These are phyloP conservation scores for Stratiomys singularior DNA, from an alignment of 2,888 invertebrate genomes.

Conservation along the genomic window DNA sequence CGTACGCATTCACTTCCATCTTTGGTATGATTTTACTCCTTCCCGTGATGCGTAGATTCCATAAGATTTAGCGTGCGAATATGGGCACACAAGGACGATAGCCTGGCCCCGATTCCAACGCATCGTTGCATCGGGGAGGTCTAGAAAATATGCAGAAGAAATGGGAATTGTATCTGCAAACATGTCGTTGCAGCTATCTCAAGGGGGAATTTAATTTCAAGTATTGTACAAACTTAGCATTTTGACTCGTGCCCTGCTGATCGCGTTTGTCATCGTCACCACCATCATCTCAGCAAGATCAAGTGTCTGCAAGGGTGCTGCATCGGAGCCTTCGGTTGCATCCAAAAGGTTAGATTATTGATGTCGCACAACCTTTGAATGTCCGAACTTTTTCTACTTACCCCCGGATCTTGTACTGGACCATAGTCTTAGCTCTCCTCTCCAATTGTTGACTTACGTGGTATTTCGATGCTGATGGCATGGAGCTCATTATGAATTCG, in stretches of 20 bases:
- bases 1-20: slow-evolving; percentile 52
- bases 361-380: slow-evolving; percentile 7
- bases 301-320: slow-evolving; percentile 35
- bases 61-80: slow-evolving; percentile 32
- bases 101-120: slow-evolving; percentile 20
- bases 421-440: slow-evolving; percentile 6
- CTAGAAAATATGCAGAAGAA: slow-evolving; percentile 22
- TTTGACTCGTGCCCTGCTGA: slow-evolving; percentile 35
- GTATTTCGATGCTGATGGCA: not conserved
- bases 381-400: slow-evolving; percentile 9
- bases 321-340: slow-evolving; percentile 7
- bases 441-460: not conserved
- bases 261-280: slow-evolving; percentile 9
- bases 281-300: slow-evolving; percentile 11
- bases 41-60: slow-evolving; percentile 46
- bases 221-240: slow-evolving; percentile 9
- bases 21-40: slow-evolving; percentile 51
- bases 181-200: slow-evolving; percentile 17
- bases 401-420: not conserved
- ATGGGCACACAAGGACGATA: slow-evolving; percentile 49
- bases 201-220: slow-evolving; percentile 20
- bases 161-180: not conserved
- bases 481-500: slow-evolving; percentile 48
- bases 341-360: slow-evolving; percentile 15
- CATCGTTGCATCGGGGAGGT: slow-evolving; percentile 22